A percentile compares a stretch with the other conserved stretches of the same genome.
Conservation (phyloP, 1,140 invertebrate genomes). For the Kradibia gibbosae region DNA sequence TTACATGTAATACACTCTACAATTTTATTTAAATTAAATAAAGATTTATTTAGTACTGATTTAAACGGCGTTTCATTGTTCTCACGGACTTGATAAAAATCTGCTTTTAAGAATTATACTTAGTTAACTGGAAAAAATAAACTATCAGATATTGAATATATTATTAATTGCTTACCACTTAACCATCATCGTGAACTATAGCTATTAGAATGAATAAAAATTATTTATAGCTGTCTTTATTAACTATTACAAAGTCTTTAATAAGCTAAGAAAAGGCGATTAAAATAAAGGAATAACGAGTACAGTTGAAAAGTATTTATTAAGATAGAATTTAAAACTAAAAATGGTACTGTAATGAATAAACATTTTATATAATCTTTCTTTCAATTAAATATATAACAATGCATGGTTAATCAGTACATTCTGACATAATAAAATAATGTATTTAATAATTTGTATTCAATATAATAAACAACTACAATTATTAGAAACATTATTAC, state of each 20-base stretch:
- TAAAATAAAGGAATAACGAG: not conserved
- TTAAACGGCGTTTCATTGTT: not conserved
- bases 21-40: not conserved
- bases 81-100: not conserved
- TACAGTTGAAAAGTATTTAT: conserved; percentile 9
- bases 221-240: not conserved
- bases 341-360: not conserved
- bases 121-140: not conserved
- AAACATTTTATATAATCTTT: too few species aligned
- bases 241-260: not conserved
- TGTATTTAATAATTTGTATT: too few species aligned
- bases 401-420: too few species aligned
- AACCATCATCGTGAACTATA: not conserved
- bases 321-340: not conserved
- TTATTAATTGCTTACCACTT: conserved; percentile 47
- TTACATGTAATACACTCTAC: too few species aligned
- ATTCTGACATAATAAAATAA: too few species aligned
- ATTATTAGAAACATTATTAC: too few species aligned
- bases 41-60: not conserved
- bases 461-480: too few species aligned
- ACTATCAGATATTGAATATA: not conserved
- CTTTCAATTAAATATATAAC: too few species aligned
- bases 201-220: conserved; percentile 1
- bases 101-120: not conserved
- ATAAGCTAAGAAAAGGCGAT: not conserved